phyloP scores from a whole-genome alignment of 2,888 invertebrate species.

The Habrosyne pyritoides region DNA sequence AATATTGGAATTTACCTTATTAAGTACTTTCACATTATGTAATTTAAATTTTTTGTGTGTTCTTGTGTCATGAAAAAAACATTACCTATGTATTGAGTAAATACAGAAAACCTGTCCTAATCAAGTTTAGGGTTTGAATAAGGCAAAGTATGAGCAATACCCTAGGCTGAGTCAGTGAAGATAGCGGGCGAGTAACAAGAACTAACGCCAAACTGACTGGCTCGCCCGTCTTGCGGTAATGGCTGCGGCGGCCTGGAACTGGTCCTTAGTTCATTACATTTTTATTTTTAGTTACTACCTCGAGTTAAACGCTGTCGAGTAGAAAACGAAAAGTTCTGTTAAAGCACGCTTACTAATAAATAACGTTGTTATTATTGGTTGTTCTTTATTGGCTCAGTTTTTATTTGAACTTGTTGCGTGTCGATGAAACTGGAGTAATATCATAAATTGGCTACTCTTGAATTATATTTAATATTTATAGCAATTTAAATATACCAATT shows the following conservation, averaged over 20 bases:
- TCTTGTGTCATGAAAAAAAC: no score
- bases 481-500: no score
- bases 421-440: not conserved
- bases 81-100: not conserved
- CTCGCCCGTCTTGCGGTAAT: conserved; percentile 36
- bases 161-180: conserved; percentile 29
- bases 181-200: conserved; percentile 29
- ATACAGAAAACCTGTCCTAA: not conserved
- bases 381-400: not conserved
- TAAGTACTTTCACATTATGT: no score
- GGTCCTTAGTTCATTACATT: conserved; percentile 54
- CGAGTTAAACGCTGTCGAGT: conserved; percentile 16
- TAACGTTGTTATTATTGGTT: not conserved
- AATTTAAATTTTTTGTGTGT: no score
- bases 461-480: no score
- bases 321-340: conserved; percentile 17
- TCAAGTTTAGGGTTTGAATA: not conserved
- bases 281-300: conserved; percentile 56
- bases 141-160: conserved; percentile 28
- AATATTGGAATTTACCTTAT: no score
- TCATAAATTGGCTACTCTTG: no score
- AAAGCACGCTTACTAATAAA: not conserved
- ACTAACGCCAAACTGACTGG: conserved; percentile 34
- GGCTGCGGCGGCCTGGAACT: conserved; percentile 36
- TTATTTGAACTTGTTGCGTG: not conserved